Evolutionary conservation across 1,140 invertebrate genomes (phyloP).

Genomic region (Atopsyche davidsoni): DNA sequence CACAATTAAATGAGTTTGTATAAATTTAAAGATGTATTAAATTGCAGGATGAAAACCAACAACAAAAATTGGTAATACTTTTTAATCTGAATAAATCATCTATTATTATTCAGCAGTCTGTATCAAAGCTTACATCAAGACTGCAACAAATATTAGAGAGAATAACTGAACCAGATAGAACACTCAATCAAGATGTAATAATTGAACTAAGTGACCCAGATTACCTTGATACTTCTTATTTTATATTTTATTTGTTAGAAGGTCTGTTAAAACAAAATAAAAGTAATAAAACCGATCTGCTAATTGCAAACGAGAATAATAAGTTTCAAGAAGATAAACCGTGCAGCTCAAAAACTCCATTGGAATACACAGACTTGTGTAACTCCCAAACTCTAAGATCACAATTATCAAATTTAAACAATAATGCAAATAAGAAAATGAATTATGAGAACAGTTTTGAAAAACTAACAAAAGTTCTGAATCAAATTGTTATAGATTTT

Average conservation of each 20-base stretch:
- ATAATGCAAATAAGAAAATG: slow-evolving; percentile 2
- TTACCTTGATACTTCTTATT: slow-evolving; percentile 6
- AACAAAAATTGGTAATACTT: slow-evolving; percentile 12
- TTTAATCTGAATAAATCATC: slow-evolving; percentile 20
- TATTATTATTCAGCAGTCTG: slow-evolving; percentile 16
- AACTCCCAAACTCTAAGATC: not conserved
- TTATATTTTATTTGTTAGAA: slow-evolving; percentile 13
- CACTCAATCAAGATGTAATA: not conserved
- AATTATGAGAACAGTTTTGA: slow-evolving; percentile 10
- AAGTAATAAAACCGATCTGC: not conserved
- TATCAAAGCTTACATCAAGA: slow-evolving; percentile 8
- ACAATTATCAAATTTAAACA: slow-evolving; percentile 1
- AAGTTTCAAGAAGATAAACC: too few relatives aligned
- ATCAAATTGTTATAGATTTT: slow-evolving; percentile 14
- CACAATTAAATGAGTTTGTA: too few relatives aligned
- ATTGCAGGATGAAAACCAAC: slow-evolving; percentile 14
- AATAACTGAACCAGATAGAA: slow-evolving; percentile 7
- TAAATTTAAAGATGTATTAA: not conserved
- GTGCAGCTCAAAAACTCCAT: too few relatives aligned
- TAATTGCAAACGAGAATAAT: not conserved
- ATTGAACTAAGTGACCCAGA: slow-evolving; percentile 14
- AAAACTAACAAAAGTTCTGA: slow-evolving; percentile 15
- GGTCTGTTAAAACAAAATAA: slow-evolving; percentile 2
- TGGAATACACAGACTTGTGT: too few relatives aligned
- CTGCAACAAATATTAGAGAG: slow-evolving; percentile 12